Evolutionary conservation across 2,797 vertebrate genomes (phyloP), one percentile per base, ranked within the genome.

Genomic region (Neoniphon sammara): DNA sequence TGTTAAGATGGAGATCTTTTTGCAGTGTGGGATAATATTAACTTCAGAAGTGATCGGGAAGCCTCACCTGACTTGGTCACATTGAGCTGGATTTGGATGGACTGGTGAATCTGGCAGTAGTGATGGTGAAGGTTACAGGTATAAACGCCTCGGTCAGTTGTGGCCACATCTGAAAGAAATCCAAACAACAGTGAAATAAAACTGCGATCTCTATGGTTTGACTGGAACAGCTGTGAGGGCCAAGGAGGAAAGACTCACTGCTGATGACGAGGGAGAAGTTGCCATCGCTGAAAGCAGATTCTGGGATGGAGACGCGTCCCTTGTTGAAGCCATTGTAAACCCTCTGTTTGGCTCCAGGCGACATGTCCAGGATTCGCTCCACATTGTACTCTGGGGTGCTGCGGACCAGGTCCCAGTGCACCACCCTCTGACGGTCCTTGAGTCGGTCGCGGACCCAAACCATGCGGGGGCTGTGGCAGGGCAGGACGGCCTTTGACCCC

Each of bases 41-140:
- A 2, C 1, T 7, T 31, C 17, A 0, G 30, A 27, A 61, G 0
- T 18, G 46, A 73, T 31, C 4, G 5, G 36, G 11, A 23, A 2
- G 18, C 17, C 91, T 94, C 88, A 99, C 98, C 91, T 93, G 90
- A 93, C 57, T 96, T 95, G 1, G 96, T 96, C 77, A 97, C 77
- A 1, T 94, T 90, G 21, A 99, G 95, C 59, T 94, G 96, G 70
- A 99, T 67, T 82, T 96, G 91, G 78, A 96, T 92, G 17, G 94
- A 97, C 75, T 97, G 94, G 0, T 97, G 95, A 42, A 97, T 86
- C 85, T 98, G 95, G 85, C 98, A 99, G 89, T 99, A 99, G 82
- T 99, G 97, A 39, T 99, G 98, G 84, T 99, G 97, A 42, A 99
- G 95, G 66, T 95, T 98, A 52, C 97, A 99, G 0, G 96, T 96